A percentile compares a stretch with the other conserved stretches of the same genome.
Evolutionary conservation across 53 echinoderm and acorn worm genomes (phyloP).

Genomic region (Arbacia lixula): DNA sequence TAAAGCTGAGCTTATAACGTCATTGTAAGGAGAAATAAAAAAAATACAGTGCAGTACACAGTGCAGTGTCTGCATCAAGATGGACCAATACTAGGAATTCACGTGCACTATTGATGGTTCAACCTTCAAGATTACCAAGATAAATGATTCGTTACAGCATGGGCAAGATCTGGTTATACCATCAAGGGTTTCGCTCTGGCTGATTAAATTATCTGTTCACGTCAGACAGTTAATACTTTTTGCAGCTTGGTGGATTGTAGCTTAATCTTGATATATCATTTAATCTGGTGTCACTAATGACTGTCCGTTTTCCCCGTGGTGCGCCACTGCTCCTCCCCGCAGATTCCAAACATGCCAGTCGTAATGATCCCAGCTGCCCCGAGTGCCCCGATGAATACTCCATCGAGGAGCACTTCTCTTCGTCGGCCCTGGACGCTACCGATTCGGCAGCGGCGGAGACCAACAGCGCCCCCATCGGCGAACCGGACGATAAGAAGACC

Average conservation of each 20-base stretch:
- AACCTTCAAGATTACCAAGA: too few species aligned
- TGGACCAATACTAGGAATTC: too few species aligned
- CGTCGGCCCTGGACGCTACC: neutral
- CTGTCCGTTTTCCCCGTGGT: slow-evolving; percentile 3
- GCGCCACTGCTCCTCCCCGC: neutral
- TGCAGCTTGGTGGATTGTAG: too few species aligned
- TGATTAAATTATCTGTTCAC: slow-evolving; percentile 4
- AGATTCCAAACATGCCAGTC: slow-evolving; percentile 43
- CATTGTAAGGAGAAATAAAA: too few species aligned
- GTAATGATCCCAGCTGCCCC: neutral
- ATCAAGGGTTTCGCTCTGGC: slow-evolving; percentile 2
- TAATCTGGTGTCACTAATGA: neutral
- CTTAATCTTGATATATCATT: too few species aligned
- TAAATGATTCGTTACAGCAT: too few species aligned
- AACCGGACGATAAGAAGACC: neutral
- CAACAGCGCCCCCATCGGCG: slow-evolving; percentile 25
- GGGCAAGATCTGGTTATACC: neutral
- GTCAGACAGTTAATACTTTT: too few species aligned
- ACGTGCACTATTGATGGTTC: too few species aligned
- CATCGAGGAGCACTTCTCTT: slow-evolving; percentile 1
- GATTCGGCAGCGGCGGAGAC: neutral
- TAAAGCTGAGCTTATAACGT: too few species aligned
- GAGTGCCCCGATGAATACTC: slow-evolving; percentile 22
- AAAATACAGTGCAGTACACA: too few species aligned
- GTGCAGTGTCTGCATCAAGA: too few species aligned